These are phyloP conservation scores for Andrena cerasifolii DNA, from an alignment of 1,140 invertebrate genomes.

Conservation along the genomic window DNA sequence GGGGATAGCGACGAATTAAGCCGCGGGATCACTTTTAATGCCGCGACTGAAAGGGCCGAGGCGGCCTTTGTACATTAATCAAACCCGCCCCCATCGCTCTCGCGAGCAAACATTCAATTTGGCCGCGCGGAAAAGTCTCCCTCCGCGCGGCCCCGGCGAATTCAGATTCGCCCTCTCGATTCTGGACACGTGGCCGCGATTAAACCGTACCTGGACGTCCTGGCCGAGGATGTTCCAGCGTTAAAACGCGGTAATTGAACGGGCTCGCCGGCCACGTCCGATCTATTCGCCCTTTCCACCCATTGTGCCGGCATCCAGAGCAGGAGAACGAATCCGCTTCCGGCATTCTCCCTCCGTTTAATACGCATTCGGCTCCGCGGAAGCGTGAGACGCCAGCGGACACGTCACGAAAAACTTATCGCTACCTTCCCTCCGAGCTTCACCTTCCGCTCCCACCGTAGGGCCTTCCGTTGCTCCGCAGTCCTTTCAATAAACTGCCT, in stretches of 20 bases:
- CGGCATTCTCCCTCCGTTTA: conserved; percentile 16
- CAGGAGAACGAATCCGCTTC: conserved; percentile 14
- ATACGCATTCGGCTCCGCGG: conserved; percentile 48
- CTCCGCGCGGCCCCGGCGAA: neutral
- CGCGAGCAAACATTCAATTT: conserved; percentile 25
- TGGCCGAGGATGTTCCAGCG: neutral
- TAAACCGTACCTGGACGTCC: neutral
- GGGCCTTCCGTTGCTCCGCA: conserved; percentile 42
- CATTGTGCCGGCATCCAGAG: neutral
- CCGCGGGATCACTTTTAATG: conserved; percentile 1
- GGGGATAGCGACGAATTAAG: neutral
- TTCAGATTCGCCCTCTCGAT: neutral
- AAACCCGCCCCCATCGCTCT: neutral
- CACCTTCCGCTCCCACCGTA: conserved; percentile 17
- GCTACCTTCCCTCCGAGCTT: conserved; percentile 39
- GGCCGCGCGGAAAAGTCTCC: conserved; percentile 29
- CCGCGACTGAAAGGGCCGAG: neutral
- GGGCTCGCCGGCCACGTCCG: neutral
- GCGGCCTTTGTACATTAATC: neutral
- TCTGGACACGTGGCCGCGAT: neutral
- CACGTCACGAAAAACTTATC: conserved; percentile 62
- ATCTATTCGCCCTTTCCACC: neutral
- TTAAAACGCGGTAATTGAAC: conserved; percentile 22
- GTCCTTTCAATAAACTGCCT: conserved; percentile 48
- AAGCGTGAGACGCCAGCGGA: conserved; percentile 37